Evolutionary conservation across 2,113 vertebrate genomes (phyloP).

Genomic region (Halichoeres trimaculatus): DNA sequence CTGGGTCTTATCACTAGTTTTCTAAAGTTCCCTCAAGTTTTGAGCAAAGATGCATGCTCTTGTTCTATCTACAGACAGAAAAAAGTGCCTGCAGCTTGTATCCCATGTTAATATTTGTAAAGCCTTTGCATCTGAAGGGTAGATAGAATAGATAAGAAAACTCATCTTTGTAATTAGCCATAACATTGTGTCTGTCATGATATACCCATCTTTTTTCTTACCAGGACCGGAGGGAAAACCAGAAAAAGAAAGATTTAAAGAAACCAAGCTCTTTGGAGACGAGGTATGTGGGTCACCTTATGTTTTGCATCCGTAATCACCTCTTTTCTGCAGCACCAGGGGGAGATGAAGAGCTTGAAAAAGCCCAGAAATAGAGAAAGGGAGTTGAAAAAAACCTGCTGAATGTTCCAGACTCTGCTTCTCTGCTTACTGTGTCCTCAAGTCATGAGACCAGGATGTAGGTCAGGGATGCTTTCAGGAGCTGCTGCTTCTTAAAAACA

Average conservation of each 20-base stretch:
- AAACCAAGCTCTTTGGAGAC: slow-evolving; percentile 12
- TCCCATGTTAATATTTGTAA: background rate
- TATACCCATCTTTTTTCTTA: background rate
- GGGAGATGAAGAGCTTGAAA: slow-evolving; percentile 59
- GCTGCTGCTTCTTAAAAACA: background rate
- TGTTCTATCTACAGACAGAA: no score
- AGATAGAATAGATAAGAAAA: background rate
- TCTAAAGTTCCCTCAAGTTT: background rate
- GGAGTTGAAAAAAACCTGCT: slow-evolving; percentile 12
- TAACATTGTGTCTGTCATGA: background rate
- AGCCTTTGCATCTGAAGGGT: background rate
- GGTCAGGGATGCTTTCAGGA: slow-evolving; percentile 20
- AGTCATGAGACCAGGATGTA: slow-evolving; percentile 35
- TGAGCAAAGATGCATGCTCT: background rate
- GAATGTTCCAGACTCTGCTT: slow-evolving; percentile 22
- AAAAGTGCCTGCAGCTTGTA: background rate
- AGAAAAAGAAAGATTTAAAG: slow-evolving; percentile 16
- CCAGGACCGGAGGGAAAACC: slow-evolving; percentile 6
- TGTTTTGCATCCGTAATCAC: slow-evolving; percentile 38
- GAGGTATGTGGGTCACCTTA: slow-evolving; percentile 52
- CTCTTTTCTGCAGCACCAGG: slow-evolving; percentile 58
- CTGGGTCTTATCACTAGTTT: slow-evolving; percentile 1
- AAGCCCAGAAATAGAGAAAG: slow-evolving; percentile 15
- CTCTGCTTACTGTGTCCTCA: background rate
- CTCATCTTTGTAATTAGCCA: background rate